These are phyloP conservation scores for Dermochelys coriacea DNA, from an alignment of 2,797 vertebrate genomes.

Conservation along the genomic window DNA sequence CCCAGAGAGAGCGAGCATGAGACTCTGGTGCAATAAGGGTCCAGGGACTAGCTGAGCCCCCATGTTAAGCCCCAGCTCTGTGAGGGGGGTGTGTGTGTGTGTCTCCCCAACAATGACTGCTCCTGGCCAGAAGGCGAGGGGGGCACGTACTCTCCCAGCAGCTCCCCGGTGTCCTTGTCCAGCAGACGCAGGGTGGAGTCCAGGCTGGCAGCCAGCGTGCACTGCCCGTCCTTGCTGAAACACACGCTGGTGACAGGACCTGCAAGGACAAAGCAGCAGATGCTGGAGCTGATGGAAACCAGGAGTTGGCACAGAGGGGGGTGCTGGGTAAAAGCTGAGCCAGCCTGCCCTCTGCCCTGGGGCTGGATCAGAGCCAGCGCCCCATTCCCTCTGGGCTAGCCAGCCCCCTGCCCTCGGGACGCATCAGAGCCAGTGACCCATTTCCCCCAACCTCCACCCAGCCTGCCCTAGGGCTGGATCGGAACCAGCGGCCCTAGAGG, in stretches of 20 bases:
- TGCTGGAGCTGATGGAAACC: too few relatives aligned
- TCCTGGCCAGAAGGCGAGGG: too few relatives aligned
- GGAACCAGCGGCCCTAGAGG: neutral
- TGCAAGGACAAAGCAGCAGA: conserved; percentile 40
- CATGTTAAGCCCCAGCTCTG: neutral
- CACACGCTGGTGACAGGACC: conserved; percentile 95
- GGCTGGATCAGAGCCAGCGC: neutral
- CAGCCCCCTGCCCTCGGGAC: too few relatives aligned
- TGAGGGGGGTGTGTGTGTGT: too few relatives aligned
- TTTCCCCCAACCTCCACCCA: too few relatives aligned
- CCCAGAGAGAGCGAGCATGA: neutral
- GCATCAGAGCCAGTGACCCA: too few relatives aligned
- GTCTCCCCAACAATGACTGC: too few relatives aligned
- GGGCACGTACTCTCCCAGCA: conserved; percentile 92
- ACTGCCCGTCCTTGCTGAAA: conserved; percentile 94
- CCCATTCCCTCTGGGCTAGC: too few relatives aligned
- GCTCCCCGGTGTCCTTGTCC: conserved; percentile 94
- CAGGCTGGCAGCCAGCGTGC: conserved; percentile 89
- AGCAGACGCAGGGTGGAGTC: conserved; percentile 91
- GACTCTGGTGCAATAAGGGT: neutral
- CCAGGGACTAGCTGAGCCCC: neutral
- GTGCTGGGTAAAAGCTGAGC: neutral
- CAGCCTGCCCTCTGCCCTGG: too few relatives aligned
- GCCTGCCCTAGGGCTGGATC: too few relatives aligned
- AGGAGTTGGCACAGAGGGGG: too few relatives aligned